Evolutionary conservation across 2,888 invertebrate genomes (phyloP).

Genomic region (Eucera pruinosa): DNA sequence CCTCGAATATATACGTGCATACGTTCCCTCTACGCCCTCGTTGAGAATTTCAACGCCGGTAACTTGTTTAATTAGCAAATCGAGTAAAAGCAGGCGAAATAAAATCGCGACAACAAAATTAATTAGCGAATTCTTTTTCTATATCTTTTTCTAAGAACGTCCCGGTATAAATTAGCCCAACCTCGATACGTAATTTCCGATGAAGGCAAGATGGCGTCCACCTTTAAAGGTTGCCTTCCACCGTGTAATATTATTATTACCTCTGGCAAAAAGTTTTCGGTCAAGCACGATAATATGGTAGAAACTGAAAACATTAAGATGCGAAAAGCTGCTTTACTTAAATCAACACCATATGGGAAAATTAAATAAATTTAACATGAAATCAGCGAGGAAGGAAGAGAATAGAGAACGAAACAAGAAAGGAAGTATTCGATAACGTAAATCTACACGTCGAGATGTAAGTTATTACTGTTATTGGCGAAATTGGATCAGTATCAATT

Average conservation of each 20-base stretch:
- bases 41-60: neutral
- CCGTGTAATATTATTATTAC: neutral
- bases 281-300: no score
- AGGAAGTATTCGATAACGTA: no score
- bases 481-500: no score
- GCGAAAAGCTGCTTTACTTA: no score
- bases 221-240: neutral
- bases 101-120: conserved; percentile 1
- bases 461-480: no score
- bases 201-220: neutral
- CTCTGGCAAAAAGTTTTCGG: no score
- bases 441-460: no score
- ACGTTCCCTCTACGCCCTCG: neutral
- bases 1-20: neutral
- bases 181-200: neutral
- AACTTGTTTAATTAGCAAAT: neutral
- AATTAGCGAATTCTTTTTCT: neutral
- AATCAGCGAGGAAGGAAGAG: no score
- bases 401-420: no score
- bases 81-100: neutral
- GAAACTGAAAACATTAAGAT: no score
- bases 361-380: no score
- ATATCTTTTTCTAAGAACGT: neutral
- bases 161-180: neutral
- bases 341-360: no score